Evolutionary conservation across 2,888 invertebrate species (phyloP), one percentile per base, ranked within the genome.

Genomic region (Stenodera caucasica): DNA sequence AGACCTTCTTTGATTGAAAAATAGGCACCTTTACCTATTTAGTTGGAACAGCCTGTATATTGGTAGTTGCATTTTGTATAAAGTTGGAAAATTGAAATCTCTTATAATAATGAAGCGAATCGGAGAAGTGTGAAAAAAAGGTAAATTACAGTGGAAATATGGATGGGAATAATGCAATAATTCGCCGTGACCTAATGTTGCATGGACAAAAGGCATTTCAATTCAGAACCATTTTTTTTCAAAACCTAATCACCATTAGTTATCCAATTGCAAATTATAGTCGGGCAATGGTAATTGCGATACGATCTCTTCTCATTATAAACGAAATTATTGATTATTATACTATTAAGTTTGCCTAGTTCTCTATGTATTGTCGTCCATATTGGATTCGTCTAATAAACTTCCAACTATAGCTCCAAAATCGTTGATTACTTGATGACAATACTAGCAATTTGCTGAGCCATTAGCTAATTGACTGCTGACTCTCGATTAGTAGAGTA

Each of bases 401-500:
- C 21, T 21, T 21, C 21, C 21, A 11, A 21, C 37, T 50, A 23
- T 23, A 51, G 53, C 49, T 53, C 56, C 40, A 52, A 60, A 63
- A 57, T 61, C 61, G 49, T 35, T 59, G 64, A 64, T 62, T 73
- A 70, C 72, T 53, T 61, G 61, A 63, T 69, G 74, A 75, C 74
- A 75, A 74, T 75, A 71, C 69, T 64, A 70, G 72, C 68, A 76
- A 76, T 76, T 76, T 75, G 67, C 74, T 65, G 70, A 54, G 62
- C 75, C 73, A 76, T 76, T 76, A 76, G 71, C 76, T 75, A 75
- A 76, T 75, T 76, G 74, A 74, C 73, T 75, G 74, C 74, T 74
- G 75, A 72, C 73, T 73, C 69, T 62, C n/a, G n/a, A n/a, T n/a
- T n/a, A 70, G 68, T 64, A 50, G 37, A 14, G 35, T 50, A 54